Base-by-base conservation (phyloP, 2,113 vertebrate genomes). In the Microcebus jonahi region DNA sequence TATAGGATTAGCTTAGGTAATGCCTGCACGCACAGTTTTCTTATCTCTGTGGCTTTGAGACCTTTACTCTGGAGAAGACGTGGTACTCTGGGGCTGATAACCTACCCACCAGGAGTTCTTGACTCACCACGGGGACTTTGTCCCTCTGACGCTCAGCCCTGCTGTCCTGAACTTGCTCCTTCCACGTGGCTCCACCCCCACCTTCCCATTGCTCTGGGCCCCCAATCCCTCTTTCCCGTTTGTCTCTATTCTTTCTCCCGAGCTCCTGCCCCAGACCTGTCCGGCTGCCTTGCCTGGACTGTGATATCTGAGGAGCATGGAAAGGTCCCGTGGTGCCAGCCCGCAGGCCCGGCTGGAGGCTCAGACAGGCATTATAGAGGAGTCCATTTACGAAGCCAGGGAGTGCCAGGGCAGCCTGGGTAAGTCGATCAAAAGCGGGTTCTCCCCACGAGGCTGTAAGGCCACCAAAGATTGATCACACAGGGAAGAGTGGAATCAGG, bases 141-240 rank as follows among this genome's bases (percentile, higher is more conserved):
- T 6, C 34, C 8, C 12, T 17, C 53, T 20, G 20, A 17, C 0
- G 3, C 20, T 6, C n/a, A 68, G 25, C 0, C 1, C 20, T 12
- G 34, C 27, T 34, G 14, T 48, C 34, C 31, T 0, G 6, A 39
- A 42, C 29, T 48, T 20, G 36, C 1, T 53, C 34, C 34, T 61
- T 29, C 23, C 31, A 0, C 36, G 25, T 45, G n/a, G 5, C 3
- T 15, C 48, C 31, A 13, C 6, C 1, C 0, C 0, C 8, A 10
- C 21, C 65, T 53, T 61, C 14, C 0, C 3, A 23, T 1, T 34
- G 18, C 45, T 65, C 53, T 31, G 9, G 23, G 25, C 4, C 39
- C 2, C 21, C 39, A 25, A 12, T 3, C 8, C 5, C 50, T 68
- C 13, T 68, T 39, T 42, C 29, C 18, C 39, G 0, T 6, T 5